Evolutionary conservation across 2,888 invertebrate species (phyloP).

Genomic region (Mycalesis mineus): DNA sequence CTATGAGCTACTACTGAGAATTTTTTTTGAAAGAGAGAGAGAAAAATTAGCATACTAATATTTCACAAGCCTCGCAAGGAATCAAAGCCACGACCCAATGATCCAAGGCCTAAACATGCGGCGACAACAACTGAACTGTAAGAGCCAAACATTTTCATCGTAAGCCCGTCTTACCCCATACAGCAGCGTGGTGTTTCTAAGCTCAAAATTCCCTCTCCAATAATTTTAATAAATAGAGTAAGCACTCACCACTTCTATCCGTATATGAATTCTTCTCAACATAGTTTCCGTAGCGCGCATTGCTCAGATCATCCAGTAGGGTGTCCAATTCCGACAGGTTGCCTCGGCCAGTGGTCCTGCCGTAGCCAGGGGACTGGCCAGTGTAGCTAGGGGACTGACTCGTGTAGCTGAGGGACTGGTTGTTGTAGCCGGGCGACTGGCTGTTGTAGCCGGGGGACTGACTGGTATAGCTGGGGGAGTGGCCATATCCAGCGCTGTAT

Average conservation of each 20-base stretch:
- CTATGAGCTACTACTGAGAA: no score
- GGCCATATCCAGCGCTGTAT: slow-evolving; percentile 46
- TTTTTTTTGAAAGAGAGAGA: no score
- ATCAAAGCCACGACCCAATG: no score
- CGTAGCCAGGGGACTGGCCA: slow-evolving; percentile 46
- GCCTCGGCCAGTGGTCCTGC: slow-evolving; percentile 67
- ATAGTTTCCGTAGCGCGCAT: slow-evolving; percentile 78
- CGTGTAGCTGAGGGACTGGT: slow-evolving; percentile 40
- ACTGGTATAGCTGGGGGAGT: slow-evolving; percentile 44
- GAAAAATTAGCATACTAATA: no score
- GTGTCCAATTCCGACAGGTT: slow-evolving; percentile 95
- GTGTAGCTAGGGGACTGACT: slow-evolving; percentile 45
- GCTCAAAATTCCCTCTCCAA: no score
- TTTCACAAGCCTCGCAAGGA: no score
- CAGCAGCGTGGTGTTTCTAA: no score
- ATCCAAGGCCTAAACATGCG: no score
- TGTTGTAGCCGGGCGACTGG: slow-evolving; percentile 45
- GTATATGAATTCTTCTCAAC: slow-evolving; percentile 52
- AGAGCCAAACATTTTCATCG: no score
- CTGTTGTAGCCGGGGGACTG: slow-evolving; percentile 19
- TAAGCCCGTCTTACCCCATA: no score
- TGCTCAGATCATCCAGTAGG: slow-evolving; percentile 93
- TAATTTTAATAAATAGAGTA: no score
- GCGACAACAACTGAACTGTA: no score
- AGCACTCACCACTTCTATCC: slow-evolving; percentile 57